Base-by-base conservation (phyloP, 2,797 vertebrate genomes). In the Muraenolepis orangiensis region DNA sequence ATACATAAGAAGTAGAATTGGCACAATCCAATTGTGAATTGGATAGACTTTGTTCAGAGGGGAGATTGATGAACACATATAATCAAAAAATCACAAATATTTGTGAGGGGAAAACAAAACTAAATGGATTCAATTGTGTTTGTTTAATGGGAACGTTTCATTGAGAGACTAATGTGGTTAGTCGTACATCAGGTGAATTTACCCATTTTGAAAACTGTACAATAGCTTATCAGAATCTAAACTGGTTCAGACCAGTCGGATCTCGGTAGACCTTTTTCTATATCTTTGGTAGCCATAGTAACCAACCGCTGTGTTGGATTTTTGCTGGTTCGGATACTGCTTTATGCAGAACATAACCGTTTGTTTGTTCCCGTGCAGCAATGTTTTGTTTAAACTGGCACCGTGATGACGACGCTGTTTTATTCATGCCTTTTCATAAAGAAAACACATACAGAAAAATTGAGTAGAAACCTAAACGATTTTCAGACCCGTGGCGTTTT, bases 371-470 rank as follows among this genome's bases (percentile, higher is more conserved):
- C 78, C 71, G 78, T 28, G 20, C 69, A 67, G 34, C 80, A 73
- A 77, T 81, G 57, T 86, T 81, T 83, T 66, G 82, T 87, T 81
- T 76, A 69, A 29, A 76, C 30, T 76, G 81, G 77, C 76, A 82
- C n/a, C n/a, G n/a, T n/a, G n/a, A n/a, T 11, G 16, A 74, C 71
- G 71, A 26, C 73, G 61, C 71, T 72, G 74, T 16, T 82, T 64
- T 64, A 64, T 64, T 64, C 57, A 64, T 64, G 57, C 51, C 51
- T 57, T 7, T 51, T 7, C 32, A 51, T 6, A 20, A 51, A n/a
- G n/a, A 51, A 61, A 64, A 64, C 57, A 64, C 57, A 13, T 1
- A 26, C 6, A 57, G 23, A 57, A n/a, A n/a, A 18, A 57, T 14
- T n/a, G 51, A 8, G 51, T 57, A 6, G 51, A n/a, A 23, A 57